A percentile compares a stretch with the other conserved stretches of the same genome.
Conservation (phyloP, 2,888 invertebrate genomes). For the Torymus texanus region DNA sequence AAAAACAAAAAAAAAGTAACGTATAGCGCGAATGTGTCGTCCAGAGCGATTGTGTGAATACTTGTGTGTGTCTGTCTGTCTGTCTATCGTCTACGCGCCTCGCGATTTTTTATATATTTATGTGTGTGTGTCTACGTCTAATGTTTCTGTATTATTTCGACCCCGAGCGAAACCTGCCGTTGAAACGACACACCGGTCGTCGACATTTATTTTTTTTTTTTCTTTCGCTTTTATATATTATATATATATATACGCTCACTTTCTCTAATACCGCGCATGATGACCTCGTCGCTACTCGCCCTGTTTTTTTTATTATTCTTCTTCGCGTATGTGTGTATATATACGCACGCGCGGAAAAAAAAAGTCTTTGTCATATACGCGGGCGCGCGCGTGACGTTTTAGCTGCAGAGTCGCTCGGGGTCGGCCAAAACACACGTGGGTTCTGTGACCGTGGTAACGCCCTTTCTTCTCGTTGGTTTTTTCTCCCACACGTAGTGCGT, state of each 20-base stretch:
- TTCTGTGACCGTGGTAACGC: slow-evolving; percentile 76
- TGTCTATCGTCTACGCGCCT: slow-evolving; percentile 18
- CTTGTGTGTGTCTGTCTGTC: too few species aligned
- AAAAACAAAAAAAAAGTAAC: too few species aligned
- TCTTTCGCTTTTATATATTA: too few species aligned
- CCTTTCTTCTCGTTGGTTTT: slow-evolving; percentile 75
- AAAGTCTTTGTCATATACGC: slow-evolving; percentile 57
- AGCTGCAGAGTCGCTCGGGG: slow-evolving; percentile 58
- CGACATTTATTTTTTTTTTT: too few species aligned
- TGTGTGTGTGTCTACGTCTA: slow-evolving; percentile 75
- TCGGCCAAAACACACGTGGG: slow-evolving; percentile 63
- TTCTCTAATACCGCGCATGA: background rate
- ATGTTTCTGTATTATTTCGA: slow-evolving; percentile 67
- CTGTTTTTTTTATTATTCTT: slow-evolving; percentile 18
- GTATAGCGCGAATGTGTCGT: too few species aligned
- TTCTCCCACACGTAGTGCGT: slow-evolving; percentile 87
- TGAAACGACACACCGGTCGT: too few species aligned
- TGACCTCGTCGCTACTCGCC: background rate
- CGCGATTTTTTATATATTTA: slow-evolving; percentile 23
- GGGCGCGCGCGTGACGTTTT: slow-evolving; percentile 60
- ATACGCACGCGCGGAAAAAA: slow-evolving; percentile 10
- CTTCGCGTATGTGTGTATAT: background rate
- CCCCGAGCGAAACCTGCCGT: slow-evolving; percentile 58
- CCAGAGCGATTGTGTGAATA: too few species aligned
- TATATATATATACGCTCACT: too few species aligned